These are phyloP conservation scores for Limnephilus lunatus DNA, from an alignment of 2,888 invertebrate genomes.

Conservation along the genomic window DNA sequence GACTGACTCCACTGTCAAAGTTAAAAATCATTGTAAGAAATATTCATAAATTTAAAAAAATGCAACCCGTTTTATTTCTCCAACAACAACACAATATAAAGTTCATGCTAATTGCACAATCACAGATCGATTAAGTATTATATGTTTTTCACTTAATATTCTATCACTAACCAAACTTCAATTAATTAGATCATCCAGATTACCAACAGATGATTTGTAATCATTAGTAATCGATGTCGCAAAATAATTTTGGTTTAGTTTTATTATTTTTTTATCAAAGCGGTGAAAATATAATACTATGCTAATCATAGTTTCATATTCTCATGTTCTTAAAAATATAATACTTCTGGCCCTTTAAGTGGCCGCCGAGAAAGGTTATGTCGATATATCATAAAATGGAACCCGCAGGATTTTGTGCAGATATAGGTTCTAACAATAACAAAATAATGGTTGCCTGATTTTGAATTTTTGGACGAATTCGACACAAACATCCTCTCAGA, in stretches of 20 bases:
- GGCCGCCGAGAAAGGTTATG: neutral
- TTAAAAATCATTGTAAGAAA: neutral
- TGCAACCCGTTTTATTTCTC: neutral
- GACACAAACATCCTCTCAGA: neutral
- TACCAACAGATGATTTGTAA: neutral
- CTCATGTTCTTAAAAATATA: neutral
- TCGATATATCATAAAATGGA: neutral
- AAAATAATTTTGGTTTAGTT: neutral
- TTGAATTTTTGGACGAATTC: neutral
- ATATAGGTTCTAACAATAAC: neutral
- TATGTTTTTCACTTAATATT: slow-evolving; percentile 2
- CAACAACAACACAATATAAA: slow-evolving; percentile 2
- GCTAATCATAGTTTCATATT: neutral
- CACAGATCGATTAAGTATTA: slow-evolving; percentile 39
- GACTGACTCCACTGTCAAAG: neutral
- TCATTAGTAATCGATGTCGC: neutral
- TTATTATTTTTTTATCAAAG: neutral
- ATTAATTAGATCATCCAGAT: neutral
- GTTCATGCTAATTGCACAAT: slow-evolving; percentile 49
- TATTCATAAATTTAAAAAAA: neutral
- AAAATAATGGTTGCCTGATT: neutral
- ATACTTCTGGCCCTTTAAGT: neutral
- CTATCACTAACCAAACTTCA: neutral
- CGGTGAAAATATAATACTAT: neutral
- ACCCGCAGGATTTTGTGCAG: neutral